Evolutionary conservation across 2,797 vertebrate species (phyloP).

Genomic region (Discoglossus pictus): DNA sequence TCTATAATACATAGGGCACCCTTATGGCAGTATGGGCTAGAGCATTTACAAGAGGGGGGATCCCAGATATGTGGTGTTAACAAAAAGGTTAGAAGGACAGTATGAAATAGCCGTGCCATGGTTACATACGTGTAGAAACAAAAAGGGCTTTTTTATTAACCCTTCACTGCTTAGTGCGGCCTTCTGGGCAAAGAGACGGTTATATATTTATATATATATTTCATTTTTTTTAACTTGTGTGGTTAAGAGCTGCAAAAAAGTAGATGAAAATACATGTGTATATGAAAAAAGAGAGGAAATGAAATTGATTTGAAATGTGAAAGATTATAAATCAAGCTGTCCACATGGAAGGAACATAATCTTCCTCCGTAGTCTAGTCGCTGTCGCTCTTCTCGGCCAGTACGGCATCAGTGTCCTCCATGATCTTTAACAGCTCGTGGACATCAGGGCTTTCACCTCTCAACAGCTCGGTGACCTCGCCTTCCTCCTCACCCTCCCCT

Average conservation of each 20-base stretch:
- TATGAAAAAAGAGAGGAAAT: constrained; percentile 59
- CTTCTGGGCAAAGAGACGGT: constrained; percentile 57
- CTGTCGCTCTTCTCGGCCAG: constrained; percentile 87
- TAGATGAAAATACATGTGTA: constrained; percentile 60
- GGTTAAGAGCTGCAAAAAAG: constrained; percentile 54
- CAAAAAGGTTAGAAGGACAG: constrained; percentile 1
- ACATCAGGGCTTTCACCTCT: constrained; percentile 77
- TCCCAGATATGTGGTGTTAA: not conserved
- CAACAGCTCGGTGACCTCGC: constrained; percentile 72
- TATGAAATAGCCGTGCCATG: constrained; percentile 11
- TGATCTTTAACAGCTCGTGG: constrained; percentile 83
- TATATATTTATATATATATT: constrained; percentile 49
- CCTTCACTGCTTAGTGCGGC: constrained; percentile 19
- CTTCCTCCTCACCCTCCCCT: constrained; percentile 72
- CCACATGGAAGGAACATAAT: constrained; percentile 3
- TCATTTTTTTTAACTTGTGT: constrained; percentile 57
- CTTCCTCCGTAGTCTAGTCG: constrained; percentile 67
- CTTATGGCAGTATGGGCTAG: too few relatives aligned
- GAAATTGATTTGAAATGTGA: constrained; percentile 50
- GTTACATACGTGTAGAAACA: constrained; percentile 18
- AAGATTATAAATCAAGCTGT: constrained; percentile 56
- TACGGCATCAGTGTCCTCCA: constrained; percentile 83
- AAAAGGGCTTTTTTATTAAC: constrained; percentile 9
- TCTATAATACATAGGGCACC: too few relatives aligned
- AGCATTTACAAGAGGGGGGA: too few relatives aligned